phyloP scores from a whole-genome alignment of 2,113 vertebrate genomes.

The Lepidothrix coronata region DNA sequence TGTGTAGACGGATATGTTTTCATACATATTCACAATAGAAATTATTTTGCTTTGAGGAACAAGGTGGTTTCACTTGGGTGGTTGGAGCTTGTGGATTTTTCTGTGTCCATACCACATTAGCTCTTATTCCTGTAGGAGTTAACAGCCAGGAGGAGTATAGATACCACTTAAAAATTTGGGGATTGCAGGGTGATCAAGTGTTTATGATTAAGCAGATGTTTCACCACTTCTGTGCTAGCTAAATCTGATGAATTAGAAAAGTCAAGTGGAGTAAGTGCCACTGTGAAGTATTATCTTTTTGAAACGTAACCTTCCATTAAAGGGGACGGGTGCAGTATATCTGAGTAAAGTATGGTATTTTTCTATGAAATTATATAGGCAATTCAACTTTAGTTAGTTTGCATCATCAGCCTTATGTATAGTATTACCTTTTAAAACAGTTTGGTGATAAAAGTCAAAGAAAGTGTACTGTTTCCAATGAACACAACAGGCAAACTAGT shows the following conservation, averaged over 20 bases:
- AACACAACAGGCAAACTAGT: not conserved
- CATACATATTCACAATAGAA: not conserved
- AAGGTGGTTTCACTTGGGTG: not conserved
- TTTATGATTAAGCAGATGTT: not conserved
- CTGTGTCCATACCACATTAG: not conserved
- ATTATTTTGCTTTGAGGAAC: not conserved
- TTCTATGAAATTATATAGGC: not conserved
- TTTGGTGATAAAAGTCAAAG: not conserved
- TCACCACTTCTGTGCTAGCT: not conserved
- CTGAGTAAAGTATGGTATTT: not conserved
- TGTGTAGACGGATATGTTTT: not conserved
- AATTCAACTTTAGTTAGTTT: not conserved
- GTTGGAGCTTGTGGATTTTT: not conserved
- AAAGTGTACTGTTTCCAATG: fast-evolving
- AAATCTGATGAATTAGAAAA: not conserved
- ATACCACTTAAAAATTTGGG: not conserved
- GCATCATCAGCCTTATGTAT: not conserved
- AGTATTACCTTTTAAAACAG: not conserved
- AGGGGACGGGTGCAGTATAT: not conserved
- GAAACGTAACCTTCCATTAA: not conserved
- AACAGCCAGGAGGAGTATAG: not conserved
- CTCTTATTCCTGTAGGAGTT: not conserved
- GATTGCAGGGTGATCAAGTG: not conserved
- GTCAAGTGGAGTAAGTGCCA: not conserved
- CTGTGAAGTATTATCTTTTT: not conserved